Base-by-base conservation (phyloP, 2,888 invertebrate species). In the Habroteleia sp. region DNA sequence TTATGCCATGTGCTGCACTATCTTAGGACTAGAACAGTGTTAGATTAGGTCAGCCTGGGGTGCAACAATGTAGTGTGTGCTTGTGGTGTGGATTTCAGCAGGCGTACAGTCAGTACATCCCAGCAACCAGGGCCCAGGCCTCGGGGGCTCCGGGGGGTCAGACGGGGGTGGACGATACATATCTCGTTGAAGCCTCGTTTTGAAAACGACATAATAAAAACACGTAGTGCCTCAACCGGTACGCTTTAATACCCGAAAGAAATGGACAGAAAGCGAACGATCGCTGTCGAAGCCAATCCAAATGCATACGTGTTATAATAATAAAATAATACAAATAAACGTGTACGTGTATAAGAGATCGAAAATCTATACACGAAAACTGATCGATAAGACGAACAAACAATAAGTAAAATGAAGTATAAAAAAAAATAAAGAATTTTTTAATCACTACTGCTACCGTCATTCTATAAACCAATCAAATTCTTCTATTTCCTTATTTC, bases 51-150 rank as follows among this genome's bases (percentile, higher is more conserved):
- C 80, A 83, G 83, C 77, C 82, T 86, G 81, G 85, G 81, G 86
- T 87, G 86, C 86, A 86, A 87, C 87, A 87, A 87, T 87, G 87
- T 87, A 87, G 87, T 87, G 86, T 87, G 85, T 86, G 88, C 86
- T 88, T 88, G 87, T 88, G 87, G 82, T 87, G 87, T 87, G 86
- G 84, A 88, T 90, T 90, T 86, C 92, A 94, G 92, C 93, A 95
- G 92, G 94, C 94, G 81, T 95, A 95, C 89, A 95, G 94, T 85
- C 95, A 95, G 90, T 95, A 95, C 91, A 95, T 95, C 92, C 95
- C 95, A 83, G 95, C 95, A 79, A 93, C 95, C 81, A 92, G 94
- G 86, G 94, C 94, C 81, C 93, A 93, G 85, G 94, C 94, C 89
- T 93, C 80, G 77, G 74, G 83, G 81, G 80, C 78, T 81, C 79